A percentile compares a stretch with the other conserved stretches of the same genome.
phyloP scores from a whole-genome alignment of 2,797 vertebrate species.

The Melanotaenia pygmaea region DNA sequence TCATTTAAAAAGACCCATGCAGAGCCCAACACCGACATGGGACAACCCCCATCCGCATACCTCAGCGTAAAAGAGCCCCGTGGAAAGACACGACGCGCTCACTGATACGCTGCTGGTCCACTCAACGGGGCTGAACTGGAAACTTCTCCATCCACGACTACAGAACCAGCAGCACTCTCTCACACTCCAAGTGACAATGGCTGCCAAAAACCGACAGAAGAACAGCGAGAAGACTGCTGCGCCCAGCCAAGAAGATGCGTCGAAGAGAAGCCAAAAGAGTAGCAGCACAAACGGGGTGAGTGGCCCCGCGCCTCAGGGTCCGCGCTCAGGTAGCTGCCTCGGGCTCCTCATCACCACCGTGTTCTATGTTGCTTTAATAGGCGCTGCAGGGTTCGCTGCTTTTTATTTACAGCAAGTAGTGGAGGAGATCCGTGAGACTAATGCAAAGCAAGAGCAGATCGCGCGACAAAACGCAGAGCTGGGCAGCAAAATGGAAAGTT shows the following conservation, averaged over 20 bases:
- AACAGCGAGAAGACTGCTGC: slow-evolving; percentile 69
- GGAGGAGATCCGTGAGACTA: slow-evolving; percentile 71
- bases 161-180: slow-evolving; percentile 42
- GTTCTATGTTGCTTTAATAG: slow-evolving; percentile 72
- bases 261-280: slow-evolving; percentile 70
- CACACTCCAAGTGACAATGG: slow-evolving; percentile 60
- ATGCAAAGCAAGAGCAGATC: slow-evolving; percentile 58
- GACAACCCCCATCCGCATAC: slow-evolving; percentile 80
- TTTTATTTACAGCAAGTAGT: slow-evolving; percentile 77
- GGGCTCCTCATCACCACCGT: slow-evolving; percentile 51
- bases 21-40: slow-evolving; percentile 27
- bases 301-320: slow-evolving; percentile 52
- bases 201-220: slow-evolving; percentile 79
- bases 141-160: slow-evolving; percentile 65
- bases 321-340: slow-evolving; percentile 55
- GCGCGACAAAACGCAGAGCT: slow-evolving; percentile 59
- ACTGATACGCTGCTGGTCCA: slow-evolving; percentile 75
- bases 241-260: slow-evolving; percentile 62
- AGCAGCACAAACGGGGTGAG: slow-evolving; percentile 50
- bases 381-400: slow-evolving; percentile 74
- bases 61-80: slow-evolving; percentile 49
- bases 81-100: slow-evolving; percentile 80
- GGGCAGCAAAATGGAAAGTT: slow-evolving; percentile 65
- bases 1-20: slow-evolving; percentile 20
- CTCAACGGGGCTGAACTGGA: slow-evolving; percentile 54